Evolutionary conservation across 2,888 invertebrate species (phyloP).

Genomic region (Scaptomyza flava): DNA sequence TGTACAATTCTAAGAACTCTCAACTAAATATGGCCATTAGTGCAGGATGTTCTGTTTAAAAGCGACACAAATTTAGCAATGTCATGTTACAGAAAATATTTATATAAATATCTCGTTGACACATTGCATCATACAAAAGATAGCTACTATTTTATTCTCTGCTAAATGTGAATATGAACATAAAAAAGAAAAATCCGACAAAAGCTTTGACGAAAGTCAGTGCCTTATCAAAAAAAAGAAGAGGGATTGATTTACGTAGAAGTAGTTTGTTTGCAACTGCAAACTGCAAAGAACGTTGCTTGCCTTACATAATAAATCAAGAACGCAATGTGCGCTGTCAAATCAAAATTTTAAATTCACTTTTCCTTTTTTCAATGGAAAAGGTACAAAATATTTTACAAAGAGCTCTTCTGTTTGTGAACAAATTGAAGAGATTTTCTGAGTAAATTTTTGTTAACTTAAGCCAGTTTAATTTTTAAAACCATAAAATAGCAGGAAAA

Average conservation of each 20-base stretch:
- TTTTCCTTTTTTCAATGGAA: background rate
- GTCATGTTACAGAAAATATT: background rate
- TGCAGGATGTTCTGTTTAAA: background rate
- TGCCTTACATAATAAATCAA: background rate
- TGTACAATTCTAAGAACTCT: background rate
- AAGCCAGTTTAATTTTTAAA: background rate
- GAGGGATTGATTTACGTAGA: background rate
- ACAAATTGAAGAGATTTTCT: background rate
- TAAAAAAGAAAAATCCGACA: background rate
- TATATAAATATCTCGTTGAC: conserved; percentile 3
- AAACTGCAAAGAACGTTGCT: background rate
- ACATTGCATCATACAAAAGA: conserved; percentile 12
- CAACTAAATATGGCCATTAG: background rate
- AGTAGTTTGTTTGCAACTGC: background rate
- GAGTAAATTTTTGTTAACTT: too few species aligned
- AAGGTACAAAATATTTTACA: background rate
- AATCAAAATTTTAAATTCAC: background rate
- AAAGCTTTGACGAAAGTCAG: background rate
- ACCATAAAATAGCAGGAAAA: background rate
- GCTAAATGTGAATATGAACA: background rate
- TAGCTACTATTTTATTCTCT: background rate
- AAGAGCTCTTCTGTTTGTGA: background rate
- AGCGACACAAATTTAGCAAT: background rate
- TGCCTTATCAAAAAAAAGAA: background rate
- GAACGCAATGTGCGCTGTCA: background rate